Percentiles rank a stretch among this genome's conserved stretches.
phyloP scores from a whole-genome alignment of 2,888 invertebrate species.

The Drosophila acutilabella region DNA sequence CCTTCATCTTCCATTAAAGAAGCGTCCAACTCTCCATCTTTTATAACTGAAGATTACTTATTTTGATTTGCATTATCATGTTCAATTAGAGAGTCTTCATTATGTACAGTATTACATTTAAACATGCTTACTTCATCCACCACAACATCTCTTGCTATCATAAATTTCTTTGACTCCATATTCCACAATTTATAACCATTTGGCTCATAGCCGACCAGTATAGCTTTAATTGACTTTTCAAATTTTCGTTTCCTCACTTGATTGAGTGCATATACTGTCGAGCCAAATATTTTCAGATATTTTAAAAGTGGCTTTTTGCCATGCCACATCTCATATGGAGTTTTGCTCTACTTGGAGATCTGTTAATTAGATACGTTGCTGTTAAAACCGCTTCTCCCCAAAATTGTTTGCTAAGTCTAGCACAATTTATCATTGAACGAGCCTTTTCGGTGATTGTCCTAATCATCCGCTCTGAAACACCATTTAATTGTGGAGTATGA shows the following conservation, averaged over 20 bases:
- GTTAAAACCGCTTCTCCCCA: conserved; percentile 82
- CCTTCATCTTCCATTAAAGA: conserved; percentile 3
- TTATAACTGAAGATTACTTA: conserved; percentile 8
- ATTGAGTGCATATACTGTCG: conserved; percentile 8
- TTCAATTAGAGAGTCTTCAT: too few species aligned
- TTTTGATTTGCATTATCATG: background rate
- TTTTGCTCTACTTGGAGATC: conserved; percentile 7
- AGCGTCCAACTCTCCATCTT: conserved; percentile 22
- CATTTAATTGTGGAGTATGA: conserved; percentile 20
- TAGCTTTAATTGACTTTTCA: conserved; percentile 10
- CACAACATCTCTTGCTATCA: conserved; percentile 18
- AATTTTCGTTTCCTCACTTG: conserved; percentile 10
- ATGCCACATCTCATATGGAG: conserved; percentile 13
- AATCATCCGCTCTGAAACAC: conserved; percentile 19
- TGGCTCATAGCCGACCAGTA: conserved; percentile 32
- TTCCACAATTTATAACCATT: conserved; percentile 14
- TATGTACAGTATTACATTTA: too few species aligned
- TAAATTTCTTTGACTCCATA: conserved; percentile 30
- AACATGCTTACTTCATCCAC: conserved; percentile 19
- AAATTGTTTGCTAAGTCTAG: conserved; percentile 70
- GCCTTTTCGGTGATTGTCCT: conserved; percentile 26
- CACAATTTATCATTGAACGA: conserved; percentile 35
- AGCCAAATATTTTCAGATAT: conserved; percentile 13
- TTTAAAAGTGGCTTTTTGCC: conserved; percentile 5
- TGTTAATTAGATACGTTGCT: conserved; percentile 71